These are phyloP conservation scores for Nyctalus aviator DNA, from an alignment of 2,797 vertebrate species.

Conservation along the genomic window DNA sequence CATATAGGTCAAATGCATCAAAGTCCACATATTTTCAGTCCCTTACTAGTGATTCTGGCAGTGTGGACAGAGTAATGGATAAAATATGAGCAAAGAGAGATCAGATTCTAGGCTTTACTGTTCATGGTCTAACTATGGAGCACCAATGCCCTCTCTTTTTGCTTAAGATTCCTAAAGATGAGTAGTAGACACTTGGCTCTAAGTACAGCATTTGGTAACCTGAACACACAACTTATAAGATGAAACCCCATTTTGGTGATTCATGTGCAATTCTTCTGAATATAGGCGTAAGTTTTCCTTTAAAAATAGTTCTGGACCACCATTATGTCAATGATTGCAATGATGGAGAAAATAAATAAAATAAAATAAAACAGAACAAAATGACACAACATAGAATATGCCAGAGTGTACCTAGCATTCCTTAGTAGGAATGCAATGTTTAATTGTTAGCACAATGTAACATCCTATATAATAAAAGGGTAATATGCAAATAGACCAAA, in stretches of 20 bases:
- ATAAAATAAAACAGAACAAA: constrained; percentile 42
- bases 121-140: neutral
- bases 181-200: neutral
- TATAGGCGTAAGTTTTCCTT: neutral
- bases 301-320: neutral
- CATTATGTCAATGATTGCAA: neutral
- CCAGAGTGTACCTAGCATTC: neutral
- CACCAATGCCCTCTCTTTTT: neutral
- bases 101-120: neutral
- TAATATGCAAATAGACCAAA: too few relatives aligned
- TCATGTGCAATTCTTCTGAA: neutral
- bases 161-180: neutral
- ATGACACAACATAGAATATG: neutral
- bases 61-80: neutral
- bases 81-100: neutral
- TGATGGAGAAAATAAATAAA: neutral
- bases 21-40: neutral
- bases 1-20: neutral
- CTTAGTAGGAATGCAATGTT: neutral
- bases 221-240: neutral
- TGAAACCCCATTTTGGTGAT: neutral
- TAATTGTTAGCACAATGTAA: neutral
- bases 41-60: neutral
- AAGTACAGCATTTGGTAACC: neutral
- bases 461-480: too few relatives aligned